phyloP scores from a whole-genome alignment of 2,888 invertebrate species.

The Drosophila infuscata region DNA sequence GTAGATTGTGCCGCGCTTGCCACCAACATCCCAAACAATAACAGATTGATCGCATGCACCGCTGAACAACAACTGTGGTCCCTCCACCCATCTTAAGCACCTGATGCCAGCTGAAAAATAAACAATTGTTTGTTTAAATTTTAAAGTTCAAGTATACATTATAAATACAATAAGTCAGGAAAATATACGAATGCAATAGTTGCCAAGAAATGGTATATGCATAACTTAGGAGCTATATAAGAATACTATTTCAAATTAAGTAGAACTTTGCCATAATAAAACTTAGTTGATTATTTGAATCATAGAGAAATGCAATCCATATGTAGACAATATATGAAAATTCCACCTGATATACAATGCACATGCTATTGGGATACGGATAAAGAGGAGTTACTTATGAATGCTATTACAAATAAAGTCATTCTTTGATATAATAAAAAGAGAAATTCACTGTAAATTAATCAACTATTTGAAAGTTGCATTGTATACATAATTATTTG shows the following conservation, averaged over 20 bases:
- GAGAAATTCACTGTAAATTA: background rate
- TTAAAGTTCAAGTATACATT: background rate
- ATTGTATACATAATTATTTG: background rate
- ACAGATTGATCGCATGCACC: slow-evolving; percentile 98
- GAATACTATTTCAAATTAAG: background rate
- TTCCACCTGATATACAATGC: background rate
- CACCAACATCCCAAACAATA: slow-evolving; percentile 99
- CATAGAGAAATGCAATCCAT: background rate
- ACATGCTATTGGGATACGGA: too few relatives aligned
- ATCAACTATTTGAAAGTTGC: background rate
- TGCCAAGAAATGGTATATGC: too few relatives aligned
- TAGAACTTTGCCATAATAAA: background rate
- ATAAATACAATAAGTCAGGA: background rate
- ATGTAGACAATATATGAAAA: background rate
- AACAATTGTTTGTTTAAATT: background rate
- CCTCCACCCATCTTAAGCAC: slow-evolving; percentile 96
- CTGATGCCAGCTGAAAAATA: slow-evolving; percentile 86
- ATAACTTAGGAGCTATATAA: background rate
- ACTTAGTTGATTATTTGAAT: background rate
- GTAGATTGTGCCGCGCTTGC: slow-evolving; percentile 97
- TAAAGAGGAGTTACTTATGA: background rate
- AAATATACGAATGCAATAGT: background rate
- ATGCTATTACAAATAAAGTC: background rate
- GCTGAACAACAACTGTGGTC: slow-evolving; percentile 96
- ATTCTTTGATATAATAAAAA: background rate